Percentiles rank a stretch among this genome's conserved stretches.
Evolutionary conservation across 37 sponge, comb jelly and placozoan genomes (phyloP).

Genomic region (Ephydatia muelleri): DNA sequence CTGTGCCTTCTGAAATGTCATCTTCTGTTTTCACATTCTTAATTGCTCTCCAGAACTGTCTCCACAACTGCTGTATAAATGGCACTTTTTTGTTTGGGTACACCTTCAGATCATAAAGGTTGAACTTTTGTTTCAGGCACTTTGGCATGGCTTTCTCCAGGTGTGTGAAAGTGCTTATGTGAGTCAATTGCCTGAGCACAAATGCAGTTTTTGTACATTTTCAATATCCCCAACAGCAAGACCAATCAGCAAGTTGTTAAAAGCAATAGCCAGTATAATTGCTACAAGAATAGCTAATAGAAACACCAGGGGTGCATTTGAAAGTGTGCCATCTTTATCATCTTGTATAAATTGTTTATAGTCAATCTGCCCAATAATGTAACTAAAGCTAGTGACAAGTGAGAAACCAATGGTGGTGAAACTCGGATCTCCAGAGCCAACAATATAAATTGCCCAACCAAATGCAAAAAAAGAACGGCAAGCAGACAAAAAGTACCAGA

Average conservation of each 20-base stretch:
- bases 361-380: conserved; percentile 70
- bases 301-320: conserved; percentile 39
- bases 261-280: conserved; percentile 67
- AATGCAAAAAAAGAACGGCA: conserved; percentile 72
- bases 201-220: conserved; percentile 62
- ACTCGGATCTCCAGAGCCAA: conserved; percentile 44
- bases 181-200: conserved; percentile 30
- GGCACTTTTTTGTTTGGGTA: conserved; percentile 42
- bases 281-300: conserved; percentile 62
- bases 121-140: background rate
- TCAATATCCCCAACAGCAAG: conserved; percentile 93
- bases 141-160: conserved; percentile 48
- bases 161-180: conserved; percentile 29
- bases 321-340: conserved; percentile 27
- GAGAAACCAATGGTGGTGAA: conserved; percentile 55
- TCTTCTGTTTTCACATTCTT: conserved; percentile 23
- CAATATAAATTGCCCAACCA: conserved; percentile 66
- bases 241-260: conserved; percentile 91
- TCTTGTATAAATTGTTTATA: conserved; percentile 34
- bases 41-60: conserved; percentile 30
- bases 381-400: conserved; percentile 61
- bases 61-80: conserved; percentile 10
- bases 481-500: conserved; percentile 50
- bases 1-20: background rate
- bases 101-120: background rate